These are phyloP conservation scores for Marisa cornuarietis DNA, from an alignment of 1,140 invertebrate genomes.

Conservation along the genomic window DNA sequence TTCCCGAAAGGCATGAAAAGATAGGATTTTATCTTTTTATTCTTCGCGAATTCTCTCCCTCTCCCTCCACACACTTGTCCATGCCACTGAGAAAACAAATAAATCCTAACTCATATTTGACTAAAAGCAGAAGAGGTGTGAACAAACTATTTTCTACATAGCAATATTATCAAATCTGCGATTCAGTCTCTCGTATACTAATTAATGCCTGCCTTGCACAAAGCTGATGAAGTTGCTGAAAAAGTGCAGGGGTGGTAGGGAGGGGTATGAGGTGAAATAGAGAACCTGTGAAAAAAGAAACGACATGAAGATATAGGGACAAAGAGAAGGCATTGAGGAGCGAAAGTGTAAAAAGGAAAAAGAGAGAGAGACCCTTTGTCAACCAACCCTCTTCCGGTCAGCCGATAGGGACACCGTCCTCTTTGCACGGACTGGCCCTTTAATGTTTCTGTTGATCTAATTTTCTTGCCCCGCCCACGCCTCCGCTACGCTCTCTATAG, in stretches of 20 bases:
- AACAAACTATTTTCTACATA: background rate
- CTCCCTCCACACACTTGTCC: background rate
- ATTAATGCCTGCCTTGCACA: too few relatives aligned
- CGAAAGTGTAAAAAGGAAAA: background rate
- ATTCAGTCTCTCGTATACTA: background rate
- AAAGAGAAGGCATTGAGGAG: background rate
- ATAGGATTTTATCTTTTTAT: background rate
- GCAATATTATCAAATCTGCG: background rate
- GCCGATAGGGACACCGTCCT: background rate
- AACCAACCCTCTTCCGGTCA: background rate
- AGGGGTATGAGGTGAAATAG: background rate
- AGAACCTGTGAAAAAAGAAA: background rate
- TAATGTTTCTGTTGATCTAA: background rate
- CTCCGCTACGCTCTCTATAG: background rate
- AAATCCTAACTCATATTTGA: background rate
- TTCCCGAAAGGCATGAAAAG: too few relatives aligned
- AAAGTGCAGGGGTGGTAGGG: background rate
- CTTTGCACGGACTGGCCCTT: background rate
- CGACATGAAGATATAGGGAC: background rate
- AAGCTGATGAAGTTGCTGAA: background rate
- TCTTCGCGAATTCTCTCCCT: background rate
- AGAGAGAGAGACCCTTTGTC: too few relatives aligned
- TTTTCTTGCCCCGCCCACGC: background rate
- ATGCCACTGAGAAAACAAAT: background rate
- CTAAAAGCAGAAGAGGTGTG: too few relatives aligned